Percentiles rank a stretch among this genome's conserved stretches.
phyloP scores from a whole-genome alignment of 2,888 invertebrate genomes.

The Chirona hameri region DNA sequence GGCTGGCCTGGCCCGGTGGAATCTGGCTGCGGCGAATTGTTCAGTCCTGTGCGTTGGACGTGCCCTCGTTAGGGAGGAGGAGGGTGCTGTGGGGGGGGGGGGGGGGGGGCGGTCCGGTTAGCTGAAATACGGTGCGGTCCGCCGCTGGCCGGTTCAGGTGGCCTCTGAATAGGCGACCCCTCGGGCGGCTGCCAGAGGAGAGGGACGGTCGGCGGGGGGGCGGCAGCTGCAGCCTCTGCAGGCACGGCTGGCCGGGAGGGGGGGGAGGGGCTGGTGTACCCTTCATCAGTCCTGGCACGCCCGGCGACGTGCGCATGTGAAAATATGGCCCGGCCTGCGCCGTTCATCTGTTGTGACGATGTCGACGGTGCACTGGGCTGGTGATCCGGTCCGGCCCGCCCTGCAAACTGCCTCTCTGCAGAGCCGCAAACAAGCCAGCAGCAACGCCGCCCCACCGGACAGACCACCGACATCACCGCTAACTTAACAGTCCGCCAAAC shows the following conservation, averaged over 20 bases:
- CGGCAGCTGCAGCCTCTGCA: slow-evolving; percentile 4
- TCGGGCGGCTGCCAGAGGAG: not conserved
- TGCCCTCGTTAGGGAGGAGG: too few relatives aligned
- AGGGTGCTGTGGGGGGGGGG: not conserved
- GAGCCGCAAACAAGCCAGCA: not conserved
- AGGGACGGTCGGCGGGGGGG: not conserved
- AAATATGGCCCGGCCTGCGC: not conserved
- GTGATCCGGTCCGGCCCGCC: not conserved
- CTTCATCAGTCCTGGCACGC: not conserved
- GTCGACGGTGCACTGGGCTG: not conserved
- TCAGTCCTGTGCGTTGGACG: too few relatives aligned
- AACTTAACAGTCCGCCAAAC: not conserved
- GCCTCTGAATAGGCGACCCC: not conserved
- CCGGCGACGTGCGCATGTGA: not conserved
- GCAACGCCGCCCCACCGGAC: not conserved
- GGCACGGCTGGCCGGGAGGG: not conserved
- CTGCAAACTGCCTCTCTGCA: not conserved
- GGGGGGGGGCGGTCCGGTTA: not conserved
- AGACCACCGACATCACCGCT: not conserved
- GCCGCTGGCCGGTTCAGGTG: not conserved
- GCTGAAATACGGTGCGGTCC: not conserved
- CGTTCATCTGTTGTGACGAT: not conserved
- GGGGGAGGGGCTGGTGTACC: not conserved
- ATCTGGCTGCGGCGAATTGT: too few relatives aligned
- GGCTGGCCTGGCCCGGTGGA: too few relatives aligned